Base-by-base conservation (phyloP, 2,113 vertebrate species). In the Acanthochromis polyacanthus region DNA sequence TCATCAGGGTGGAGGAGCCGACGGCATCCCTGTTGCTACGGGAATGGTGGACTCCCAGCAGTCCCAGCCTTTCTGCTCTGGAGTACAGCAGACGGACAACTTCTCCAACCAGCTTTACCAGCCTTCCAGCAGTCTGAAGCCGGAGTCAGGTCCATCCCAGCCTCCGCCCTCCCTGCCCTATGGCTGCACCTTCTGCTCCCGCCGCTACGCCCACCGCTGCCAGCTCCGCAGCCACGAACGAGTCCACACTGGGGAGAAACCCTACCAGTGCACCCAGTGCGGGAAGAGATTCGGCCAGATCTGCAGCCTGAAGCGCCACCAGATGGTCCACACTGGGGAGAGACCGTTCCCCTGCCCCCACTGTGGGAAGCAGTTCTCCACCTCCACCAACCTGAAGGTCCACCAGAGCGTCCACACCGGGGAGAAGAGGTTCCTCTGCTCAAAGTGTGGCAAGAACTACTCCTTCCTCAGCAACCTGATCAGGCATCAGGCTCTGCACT, bases 341-440 rank as follows among this genome's bases (percentile, higher is more conserved):
- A 77, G 84, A 28, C 91, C 88, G 0, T 91, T 82, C 28, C 71
- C 86, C 10, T 92, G 91, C 55, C 38, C 85, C 2, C 86, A 89
- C 38, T 92, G 91, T 0, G 85, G 88, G 10, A 92, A 92, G 48
- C 83, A 78, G 61, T 92, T 89, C 69, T 77, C 88, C 32, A 86
- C 83, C 23, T 88, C 83, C 17, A 83, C 80, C 59, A 90, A 89
- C 48, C 78, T 90, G 48, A 92, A 89, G 57, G 85, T 89, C 15
- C 89, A 92, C 55, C 90, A 92, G 80, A 92, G 83, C 5, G 87
- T 92, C 32, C 91, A 92, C 79, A 88, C 88, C 0, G 87, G 88
- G 2, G 86, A 91, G 57, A 91, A 76, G 25, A 84, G 57, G 23
- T 91, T 89, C 45, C 67, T 81, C 30, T 92, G 91, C 73, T 64